phyloP scores from a whole-genome alignment of 2,113 vertebrate genomes.

The Holacanthus passer region DNA sequence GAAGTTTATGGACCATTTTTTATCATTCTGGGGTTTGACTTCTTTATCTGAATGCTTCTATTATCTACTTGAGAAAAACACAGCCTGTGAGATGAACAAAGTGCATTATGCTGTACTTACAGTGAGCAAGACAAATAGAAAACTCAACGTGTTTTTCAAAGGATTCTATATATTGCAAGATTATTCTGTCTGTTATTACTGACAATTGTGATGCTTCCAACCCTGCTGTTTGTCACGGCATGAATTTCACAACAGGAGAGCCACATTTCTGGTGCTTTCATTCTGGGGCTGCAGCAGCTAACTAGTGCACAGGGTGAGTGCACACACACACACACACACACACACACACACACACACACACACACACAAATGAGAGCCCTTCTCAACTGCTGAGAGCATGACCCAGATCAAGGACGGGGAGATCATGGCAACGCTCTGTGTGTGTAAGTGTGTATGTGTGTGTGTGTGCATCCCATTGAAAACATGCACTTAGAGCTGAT shows the following conservation, averaged over 20 bases:
- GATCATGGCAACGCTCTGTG: constrained; percentile 36
- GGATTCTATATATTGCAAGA: constrained; percentile 18
- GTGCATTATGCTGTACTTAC: constrained; percentile 6
- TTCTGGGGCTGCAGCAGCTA: constrained; percentile 23
- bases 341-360: constrained; percentile 31
- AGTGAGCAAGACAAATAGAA: constrained; percentile 12
- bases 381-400: constrained; percentile 58
- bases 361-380: constrained; percentile 50
- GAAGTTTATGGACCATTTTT: constrained; percentile 46
- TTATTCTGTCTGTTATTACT: constrained; percentile 29
- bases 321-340: constrained; percentile 35
- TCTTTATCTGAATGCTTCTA: constrained; percentile 27
- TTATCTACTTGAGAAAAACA: constrained; percentile 2
- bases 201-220: neutral
- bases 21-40: constrained; percentile 34
- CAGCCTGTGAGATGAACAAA: neutral
- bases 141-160: neutral
- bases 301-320: constrained; percentile 24
- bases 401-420: constrained; percentile 64
- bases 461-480: constrained; percentile 40
- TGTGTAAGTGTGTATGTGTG: constrained; percentile 9
- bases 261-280: constrained; percentile 45
- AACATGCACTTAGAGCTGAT: constrained; percentile 60
- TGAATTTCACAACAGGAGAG: constrained; percentile 57
- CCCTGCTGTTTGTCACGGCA: constrained; percentile 45